Evolutionary conservation across 2,888 invertebrate genomes (phyloP).

Genomic region (Drosophila multiciliata): DNA sequence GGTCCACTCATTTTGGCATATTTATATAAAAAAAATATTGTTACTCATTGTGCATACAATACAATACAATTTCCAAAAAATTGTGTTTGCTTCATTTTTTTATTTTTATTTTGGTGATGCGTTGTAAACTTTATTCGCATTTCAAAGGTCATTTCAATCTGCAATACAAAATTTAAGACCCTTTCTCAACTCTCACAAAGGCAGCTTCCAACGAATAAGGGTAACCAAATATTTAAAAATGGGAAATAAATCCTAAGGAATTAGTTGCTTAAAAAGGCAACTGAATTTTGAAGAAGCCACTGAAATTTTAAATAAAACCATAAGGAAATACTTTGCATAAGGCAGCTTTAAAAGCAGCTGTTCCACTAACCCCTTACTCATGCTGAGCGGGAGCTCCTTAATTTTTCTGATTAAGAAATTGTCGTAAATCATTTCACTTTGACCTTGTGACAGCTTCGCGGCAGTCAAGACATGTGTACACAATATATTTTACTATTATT

Average conservation of each 20-base stretch:
- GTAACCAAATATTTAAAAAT: neutral
- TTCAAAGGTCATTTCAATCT: conserved; percentile 52
- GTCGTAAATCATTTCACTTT: conserved; percentile 58
- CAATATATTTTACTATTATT: conserved; percentile 39
- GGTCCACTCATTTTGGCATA: conserved; percentile 47
- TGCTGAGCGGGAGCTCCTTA: conserved; percentile 19
- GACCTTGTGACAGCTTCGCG: conserved; percentile 56
- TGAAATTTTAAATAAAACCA: neutral
- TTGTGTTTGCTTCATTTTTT: conserved; percentile 13
- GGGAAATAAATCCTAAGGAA: conserved; percentile 5
- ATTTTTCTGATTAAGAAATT: conserved; percentile 60
- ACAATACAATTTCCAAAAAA: conserved; percentile 6
- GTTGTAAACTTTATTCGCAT: neutral
- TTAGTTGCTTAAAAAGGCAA: neutral
- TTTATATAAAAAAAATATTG: conserved; percentile 15
- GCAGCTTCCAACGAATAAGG: neutral
- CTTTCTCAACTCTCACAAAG: neutral
- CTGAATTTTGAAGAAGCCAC: neutral
- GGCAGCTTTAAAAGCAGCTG: conserved; percentile 1
- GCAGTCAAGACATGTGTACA: neutral
- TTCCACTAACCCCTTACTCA: conserved; percentile 11
- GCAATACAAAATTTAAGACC: neutral
- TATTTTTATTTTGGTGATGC: neutral
- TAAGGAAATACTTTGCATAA: neutral
- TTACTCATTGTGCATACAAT: conserved; percentile 9